phyloP scores from a whole-genome alignment of 2,888 invertebrate genomes.

The Microctonus aethiopoides region DNA sequence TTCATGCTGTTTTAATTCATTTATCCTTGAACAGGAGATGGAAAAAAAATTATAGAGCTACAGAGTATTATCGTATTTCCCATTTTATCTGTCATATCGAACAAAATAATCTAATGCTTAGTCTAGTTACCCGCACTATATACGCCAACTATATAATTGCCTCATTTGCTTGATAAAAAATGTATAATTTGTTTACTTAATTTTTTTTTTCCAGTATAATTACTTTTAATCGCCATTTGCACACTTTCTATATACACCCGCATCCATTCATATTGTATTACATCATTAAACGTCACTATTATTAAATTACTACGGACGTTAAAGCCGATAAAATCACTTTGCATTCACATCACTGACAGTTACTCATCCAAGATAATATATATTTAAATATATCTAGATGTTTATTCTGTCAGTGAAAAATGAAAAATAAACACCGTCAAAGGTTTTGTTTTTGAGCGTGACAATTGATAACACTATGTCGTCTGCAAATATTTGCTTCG shows the following conservation, averaged over 20 bases:
- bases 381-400: background rate
- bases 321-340: slow-evolving; percentile 61
- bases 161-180: slow-evolving; percentile 17
- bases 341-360: slow-evolving; percentile 33
- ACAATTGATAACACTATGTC: background rate
- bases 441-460: background rate
- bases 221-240: background rate
- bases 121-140: slow-evolving; percentile 27
- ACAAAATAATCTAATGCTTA: slow-evolving; percentile 31
- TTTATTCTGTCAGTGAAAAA: background rate
- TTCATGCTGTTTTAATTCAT: too few species aligned
- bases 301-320: slow-evolving; percentile 56
- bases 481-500: background rate
- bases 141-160: slow-evolving; percentile 17
- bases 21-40: too few species aligned
- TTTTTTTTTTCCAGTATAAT: slow-evolving; percentile 10
- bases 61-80: slow-evolving; percentile 3
- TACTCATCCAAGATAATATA: background rate
- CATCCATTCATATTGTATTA: slow-evolving; percentile 32
- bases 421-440: background rate
- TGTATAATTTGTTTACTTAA: slow-evolving; percentile 19
- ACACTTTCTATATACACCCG: slow-evolving; percentile 45
- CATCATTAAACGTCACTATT: background rate
- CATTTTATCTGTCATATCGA: slow-evolving; percentile 10
- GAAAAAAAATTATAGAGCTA: slow-evolving; percentile 6